Percentiles rank a stretch among this genome's conserved stretches.
These are phyloP conservation scores for Cinclus cinclus DNA, from an alignment of 2,113 vertebrate genomes.

Conservation along the genomic window DNA sequence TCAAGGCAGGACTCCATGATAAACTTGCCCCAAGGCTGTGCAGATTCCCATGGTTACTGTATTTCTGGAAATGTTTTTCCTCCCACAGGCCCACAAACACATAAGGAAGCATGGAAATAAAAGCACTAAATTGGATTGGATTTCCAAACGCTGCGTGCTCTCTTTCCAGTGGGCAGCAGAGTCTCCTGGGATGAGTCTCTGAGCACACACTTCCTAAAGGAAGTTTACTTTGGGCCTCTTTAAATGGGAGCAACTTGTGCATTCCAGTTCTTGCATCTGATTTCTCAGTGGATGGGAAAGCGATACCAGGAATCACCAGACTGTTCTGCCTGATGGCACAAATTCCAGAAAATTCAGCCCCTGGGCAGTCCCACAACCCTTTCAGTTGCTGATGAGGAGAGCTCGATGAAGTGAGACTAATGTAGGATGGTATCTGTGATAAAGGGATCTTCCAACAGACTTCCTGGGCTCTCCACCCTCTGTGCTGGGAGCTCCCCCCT, in stretches of 20 bases:
- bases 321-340: neutral
- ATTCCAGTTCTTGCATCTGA: neutral
- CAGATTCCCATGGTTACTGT: neutral
- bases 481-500: neutral
- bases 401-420: neutral
- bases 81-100: neutral
- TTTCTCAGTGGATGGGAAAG: neutral
- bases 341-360: slow-evolving; percentile 9
- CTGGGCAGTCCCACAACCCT: neutral
- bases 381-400: neutral
- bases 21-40: neutral
- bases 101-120: neutral
- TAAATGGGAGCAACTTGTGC: neutral
- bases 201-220: slow-evolving; percentile 23
- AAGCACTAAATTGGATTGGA: neutral
- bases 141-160: neutral
- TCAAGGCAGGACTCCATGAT: slow-evolving; percentile 1
- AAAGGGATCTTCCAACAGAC: neutral
- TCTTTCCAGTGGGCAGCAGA: neutral
- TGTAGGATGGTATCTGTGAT: neutral
- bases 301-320: neutral
- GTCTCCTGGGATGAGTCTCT: neutral
- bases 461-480: neutral
- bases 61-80: neutral
- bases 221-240: slow-evolving; percentile 48